Evolutionary conservation across 2,888 invertebrate genomes (phyloP), one percentile per base, ranked within the genome.

Genomic region (Lacanobia oleracea): DNA sequence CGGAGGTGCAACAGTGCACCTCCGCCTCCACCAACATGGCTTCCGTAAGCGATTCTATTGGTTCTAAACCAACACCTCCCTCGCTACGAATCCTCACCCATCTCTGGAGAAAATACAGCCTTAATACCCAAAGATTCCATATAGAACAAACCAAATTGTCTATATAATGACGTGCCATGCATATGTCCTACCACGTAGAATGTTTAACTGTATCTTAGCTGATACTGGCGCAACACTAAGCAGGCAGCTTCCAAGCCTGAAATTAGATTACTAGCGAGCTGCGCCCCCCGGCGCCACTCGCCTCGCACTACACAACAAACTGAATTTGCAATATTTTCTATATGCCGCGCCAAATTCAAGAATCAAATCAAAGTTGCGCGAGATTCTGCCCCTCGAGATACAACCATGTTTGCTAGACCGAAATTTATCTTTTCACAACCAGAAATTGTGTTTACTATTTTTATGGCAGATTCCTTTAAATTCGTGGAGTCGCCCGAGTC

Each of bases 281-380:
- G 27, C 64, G 27, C 75, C 79, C 78, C 67, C 71, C 57, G 69
- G 75, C 78, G 70, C 37, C 62, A 27, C 72, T 80, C 78, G 82
- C 69, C 80, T 75, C 73, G 75, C 84, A 77, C 85, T 73, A 80
- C 82, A 82, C 79, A 78, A 74, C 82, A 88, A 90, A 91, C 88
- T 87, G 88, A 90, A 92, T 93, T 91, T 90, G 90, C 89, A 91
- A 93, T 91, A 93, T 92, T 92, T 93, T 92, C 91, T 88, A 88
- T 86, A 86, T 84, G 87, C 82, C 86, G 82, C 87, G 84, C 89
- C 88, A 88, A 91, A 93, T 93, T 91, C 88, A 86, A 85, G 90
- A 93, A 94, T 93, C 92, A 91, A 94, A 94, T 94, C 93, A 92
- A 94, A 94, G 86, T 94, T 91, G 88, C 89, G 85, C 89, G 87